Conservation (phyloP, 2,888 invertebrate genomes). For the Carabus problematicus region DNA sequence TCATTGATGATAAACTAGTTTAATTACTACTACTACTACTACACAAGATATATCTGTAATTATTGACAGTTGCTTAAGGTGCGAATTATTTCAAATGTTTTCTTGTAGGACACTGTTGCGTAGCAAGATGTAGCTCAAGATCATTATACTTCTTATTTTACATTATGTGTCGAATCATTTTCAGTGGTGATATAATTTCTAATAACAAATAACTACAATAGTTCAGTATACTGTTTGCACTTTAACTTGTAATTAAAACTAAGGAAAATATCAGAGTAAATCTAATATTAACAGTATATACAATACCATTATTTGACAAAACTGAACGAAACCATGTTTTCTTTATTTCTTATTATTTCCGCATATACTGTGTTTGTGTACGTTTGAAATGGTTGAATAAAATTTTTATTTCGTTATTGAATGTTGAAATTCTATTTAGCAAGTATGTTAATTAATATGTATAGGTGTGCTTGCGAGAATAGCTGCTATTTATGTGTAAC, state of each 20-base stretch:
- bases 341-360: conserved; percentile 26
- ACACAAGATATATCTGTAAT: conserved; percentile 21
- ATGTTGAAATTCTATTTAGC: background rate
- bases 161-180: background rate
- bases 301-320: conserved; percentile 18
- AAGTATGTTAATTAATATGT: background rate
- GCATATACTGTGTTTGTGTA: conserved; percentile 20
- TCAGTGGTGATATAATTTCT: conserved; percentile 20
- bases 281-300: conserved; percentile 26
- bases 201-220: conserved; percentile 21
- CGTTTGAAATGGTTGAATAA: conserved; percentile 22
- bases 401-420: conserved; percentile 31
- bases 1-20: too few relatives aligned
- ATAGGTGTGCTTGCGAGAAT: too few relatives aligned
- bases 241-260: conserved; percentile 14
- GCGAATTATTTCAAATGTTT: conserved; percentile 34
- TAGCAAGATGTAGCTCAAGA: conserved; percentile 31
- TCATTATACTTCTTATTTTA: conserved; percentile 22
- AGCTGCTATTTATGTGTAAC: too few relatives aligned
- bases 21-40: too few relatives aligned
- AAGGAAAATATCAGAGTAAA: conserved; percentile 29
- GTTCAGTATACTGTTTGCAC: conserved; percentile 33
- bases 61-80: conserved; percentile 31
- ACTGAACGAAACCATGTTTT: conserved; percentile 14
- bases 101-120: conserved; percentile 19